Evolutionary conservation across 1,140 invertebrate genomes (phyloP).

Genomic region (Apis florea): DNA sequence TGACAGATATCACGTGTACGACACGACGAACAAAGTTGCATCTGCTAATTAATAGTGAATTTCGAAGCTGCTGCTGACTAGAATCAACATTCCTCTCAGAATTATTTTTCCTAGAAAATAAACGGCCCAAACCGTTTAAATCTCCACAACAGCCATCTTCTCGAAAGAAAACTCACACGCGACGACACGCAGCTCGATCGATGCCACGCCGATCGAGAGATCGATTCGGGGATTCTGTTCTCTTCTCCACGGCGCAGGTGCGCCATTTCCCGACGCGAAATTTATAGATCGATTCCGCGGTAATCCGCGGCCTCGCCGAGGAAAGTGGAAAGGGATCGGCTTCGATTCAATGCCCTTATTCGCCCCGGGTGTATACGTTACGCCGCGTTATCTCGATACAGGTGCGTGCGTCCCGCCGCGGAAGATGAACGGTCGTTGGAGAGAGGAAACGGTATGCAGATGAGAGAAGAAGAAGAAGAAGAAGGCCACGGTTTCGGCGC

Average conservation of each 20-base stretch:
- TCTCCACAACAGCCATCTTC: no score
- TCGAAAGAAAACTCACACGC: no score
- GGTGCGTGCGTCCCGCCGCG: conserved; percentile 63
- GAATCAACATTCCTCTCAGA: no score
- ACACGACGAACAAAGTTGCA: no score
- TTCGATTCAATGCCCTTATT: conserved; percentile 75
- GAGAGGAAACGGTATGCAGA: conserved; percentile 64
- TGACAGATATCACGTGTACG: not conserved
- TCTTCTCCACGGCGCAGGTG: conserved; percentile 57
- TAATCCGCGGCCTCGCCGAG: conserved; percentile 34
- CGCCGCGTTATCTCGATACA: conserved; percentile 70
- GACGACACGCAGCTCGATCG: not conserved
- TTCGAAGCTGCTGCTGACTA: not conserved
- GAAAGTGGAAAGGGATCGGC: conserved; percentile 61
- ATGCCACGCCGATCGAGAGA: conserved; percentile 28
- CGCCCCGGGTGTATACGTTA: conserved; percentile 57
- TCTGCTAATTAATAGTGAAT: not conserved
- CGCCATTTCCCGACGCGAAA: conserved; percentile 51
- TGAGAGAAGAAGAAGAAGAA: conserved; percentile 30
- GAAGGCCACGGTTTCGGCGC: conserved; percentile 41
- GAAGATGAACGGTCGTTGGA: conserved; percentile 64
- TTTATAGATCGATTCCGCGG: conserved; percentile 60
- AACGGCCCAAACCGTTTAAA: no score
- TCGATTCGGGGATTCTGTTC: conserved; percentile 15
- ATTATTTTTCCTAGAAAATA: no score